Evolutionary conservation across 2,888 invertebrate species (phyloP).

Genomic region (Anodontia alba): DNA sequence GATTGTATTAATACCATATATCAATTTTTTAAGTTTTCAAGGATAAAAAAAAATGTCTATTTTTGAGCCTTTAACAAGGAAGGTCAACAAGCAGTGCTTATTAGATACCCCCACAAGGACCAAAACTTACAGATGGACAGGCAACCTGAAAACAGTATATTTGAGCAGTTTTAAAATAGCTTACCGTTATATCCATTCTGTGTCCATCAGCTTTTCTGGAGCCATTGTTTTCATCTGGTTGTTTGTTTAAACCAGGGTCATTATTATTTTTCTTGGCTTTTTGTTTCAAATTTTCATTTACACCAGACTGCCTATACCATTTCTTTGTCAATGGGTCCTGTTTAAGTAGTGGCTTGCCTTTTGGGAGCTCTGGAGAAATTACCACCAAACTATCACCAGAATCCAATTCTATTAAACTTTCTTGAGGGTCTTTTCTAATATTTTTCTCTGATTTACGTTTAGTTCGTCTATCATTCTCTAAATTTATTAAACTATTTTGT

Average conservation of each 20-base stretch:
- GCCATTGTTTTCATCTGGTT: not conserved
- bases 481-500: too few species aligned
- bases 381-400: conserved; percentile 5
- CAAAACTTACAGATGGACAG: too few species aligned
- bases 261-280: not conserved
- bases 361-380: not conserved
- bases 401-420: not conserved
- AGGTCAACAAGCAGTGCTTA: too few species aligned
- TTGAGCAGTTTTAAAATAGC: too few species aligned
- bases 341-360: not conserved
- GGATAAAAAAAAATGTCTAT: too few species aligned
- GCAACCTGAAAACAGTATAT: too few species aligned
- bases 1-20: too few species aligned
- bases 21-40: too few species aligned
- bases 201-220: too few species aligned
- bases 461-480: not conserved
- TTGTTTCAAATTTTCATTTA: not conserved
- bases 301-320: not conserved
- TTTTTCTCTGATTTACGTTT: not conserved
- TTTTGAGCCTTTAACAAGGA: too few species aligned
- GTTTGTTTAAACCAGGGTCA: not conserved
- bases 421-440: not conserved
- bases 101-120: too few species aligned
- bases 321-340: conserved; percentile 12
- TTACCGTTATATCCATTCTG: too few species aligned